phyloP scores from a whole-genome alignment of 2,888 invertebrate species.

The Rhamnusium bicolor region DNA sequence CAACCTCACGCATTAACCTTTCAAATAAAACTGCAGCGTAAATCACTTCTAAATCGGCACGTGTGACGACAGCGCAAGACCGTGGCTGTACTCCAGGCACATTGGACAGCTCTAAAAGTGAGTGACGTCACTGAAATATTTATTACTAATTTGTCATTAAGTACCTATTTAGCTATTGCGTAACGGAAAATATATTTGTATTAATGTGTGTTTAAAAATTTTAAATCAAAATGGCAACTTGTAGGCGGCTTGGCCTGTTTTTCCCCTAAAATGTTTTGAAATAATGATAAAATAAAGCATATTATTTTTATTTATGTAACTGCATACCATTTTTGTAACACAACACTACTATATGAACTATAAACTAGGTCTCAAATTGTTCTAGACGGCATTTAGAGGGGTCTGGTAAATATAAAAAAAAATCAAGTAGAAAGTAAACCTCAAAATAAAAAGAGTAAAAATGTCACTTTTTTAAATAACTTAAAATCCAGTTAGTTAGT shows the following conservation, averaged over 20 bases:
- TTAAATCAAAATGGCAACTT: not conserved
- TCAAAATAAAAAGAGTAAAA: too few species aligned
- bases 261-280: not conserved
- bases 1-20: too few species aligned
- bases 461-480: too few species aligned
- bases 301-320: not conserved
- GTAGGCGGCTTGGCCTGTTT: not conserved
- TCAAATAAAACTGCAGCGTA: too few species aligned
- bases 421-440: too few species aligned
- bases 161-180: not conserved
- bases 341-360: slow-evolving; percentile 2
- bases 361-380: not conserved
- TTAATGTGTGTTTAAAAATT: slow-evolving; percentile 1
- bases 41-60: too few species aligned
- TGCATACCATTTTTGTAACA: not conserved
- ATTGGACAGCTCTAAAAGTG: too few species aligned
- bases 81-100: too few species aligned
- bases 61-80: too few species aligned
- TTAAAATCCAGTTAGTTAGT: too few species aligned
- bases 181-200: not conserved
- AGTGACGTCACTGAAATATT: not conserved
- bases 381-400: not conserved
- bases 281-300: too few species aligned
- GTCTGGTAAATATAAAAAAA: not conserved
- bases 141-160: not conserved